Conservation (phyloP, 2,113 vertebrate species). For the Boleophthalmus pectinirostris region DNA sequence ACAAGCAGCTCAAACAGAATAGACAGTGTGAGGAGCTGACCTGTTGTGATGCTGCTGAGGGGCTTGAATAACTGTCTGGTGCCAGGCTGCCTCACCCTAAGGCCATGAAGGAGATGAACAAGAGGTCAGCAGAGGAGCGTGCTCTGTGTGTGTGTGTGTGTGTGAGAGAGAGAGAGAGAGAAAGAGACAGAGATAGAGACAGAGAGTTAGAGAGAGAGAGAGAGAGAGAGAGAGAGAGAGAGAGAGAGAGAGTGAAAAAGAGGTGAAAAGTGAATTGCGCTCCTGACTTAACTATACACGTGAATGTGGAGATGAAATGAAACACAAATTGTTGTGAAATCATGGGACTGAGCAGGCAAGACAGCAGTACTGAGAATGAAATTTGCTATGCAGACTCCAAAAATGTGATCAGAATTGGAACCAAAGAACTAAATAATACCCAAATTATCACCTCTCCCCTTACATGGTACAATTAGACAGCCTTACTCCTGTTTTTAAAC, state of each 20-base stretch:
- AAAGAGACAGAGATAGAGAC: slow-evolving; percentile 1
- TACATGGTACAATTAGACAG: not conserved
- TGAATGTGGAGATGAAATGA: slow-evolving; percentile 14
- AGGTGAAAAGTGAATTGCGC: slow-evolving; percentile 3
- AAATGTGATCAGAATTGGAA: not conserved
- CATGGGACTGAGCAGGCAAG: slow-evolving; percentile 20
- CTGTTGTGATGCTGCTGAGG: slow-evolving; percentile 71
- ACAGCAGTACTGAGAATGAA: slow-evolving; percentile 18
- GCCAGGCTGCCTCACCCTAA: slow-evolving; percentile 78
- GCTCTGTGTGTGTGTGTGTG: slow-evolving; percentile 15
- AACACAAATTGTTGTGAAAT: slow-evolving; percentile 11
- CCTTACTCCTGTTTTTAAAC: not conserved
- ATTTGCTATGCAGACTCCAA: not conserved
- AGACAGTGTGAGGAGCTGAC: slow-evolving; percentile 50
- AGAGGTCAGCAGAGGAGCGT: slow-evolving; percentile 67
- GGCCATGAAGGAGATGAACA: slow-evolving; percentile 76
- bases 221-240: slow-evolving; percentile 1
- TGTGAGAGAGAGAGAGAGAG: not conserved
- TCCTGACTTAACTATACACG: slow-evolving; percentile 14
- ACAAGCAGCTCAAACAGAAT: slow-evolving; percentile 37
- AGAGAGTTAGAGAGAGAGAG: not conserved
- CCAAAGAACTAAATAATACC: not conserved
- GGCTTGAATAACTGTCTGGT: slow-evolving; percentile 82
- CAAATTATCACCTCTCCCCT: not conserved
- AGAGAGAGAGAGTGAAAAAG: not conserved